Conservation (phyloP, 1,140 invertebrate species). For the Campoletis sonorensis region DNA sequence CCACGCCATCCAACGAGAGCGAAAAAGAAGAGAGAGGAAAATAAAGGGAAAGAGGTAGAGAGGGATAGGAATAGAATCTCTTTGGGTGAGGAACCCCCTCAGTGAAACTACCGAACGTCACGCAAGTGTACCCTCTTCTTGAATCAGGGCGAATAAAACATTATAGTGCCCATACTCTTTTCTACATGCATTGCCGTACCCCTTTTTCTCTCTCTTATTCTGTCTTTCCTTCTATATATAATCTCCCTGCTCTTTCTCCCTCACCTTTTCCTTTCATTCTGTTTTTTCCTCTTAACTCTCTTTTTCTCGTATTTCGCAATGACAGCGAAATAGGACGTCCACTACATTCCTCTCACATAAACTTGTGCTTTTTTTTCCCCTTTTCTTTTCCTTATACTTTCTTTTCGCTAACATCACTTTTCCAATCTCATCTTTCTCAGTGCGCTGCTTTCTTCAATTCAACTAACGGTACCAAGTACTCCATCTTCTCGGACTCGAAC, state of each 20-base stretch:
- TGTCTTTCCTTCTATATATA: too few relatives aligned
- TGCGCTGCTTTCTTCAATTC: constrained; percentile 44
- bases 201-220: constrained; percentile 8
- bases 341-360: neutral
- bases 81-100: constrained; percentile 2
- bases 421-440: constrained; percentile 47
- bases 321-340: neutral
- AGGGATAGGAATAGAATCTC: constrained; percentile 26
- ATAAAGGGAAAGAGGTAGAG: neutral
- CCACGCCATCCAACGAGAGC: constrained; percentile 27
- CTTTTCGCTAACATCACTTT: constrained; percentile 31
- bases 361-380: constrained; percentile 31
- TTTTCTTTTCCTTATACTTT: too few relatives aligned
- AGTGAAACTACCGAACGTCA: constrained; percentile 36
- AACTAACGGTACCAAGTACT: constrained; percentile 41
- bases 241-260: neutral
- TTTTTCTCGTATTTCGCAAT: neutral
- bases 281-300: neutral
- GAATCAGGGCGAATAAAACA: constrained; percentile 12
- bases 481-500: constrained; percentile 35
- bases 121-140: constrained; percentile 30
- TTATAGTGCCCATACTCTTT: constrained; percentile 6
- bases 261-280: neutral
- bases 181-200: constrained; percentile 5
- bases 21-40: neutral